phyloP scores from a whole-genome alignment of 2,113 vertebrate genomes.

The Embiotoca jacksoni region DNA sequence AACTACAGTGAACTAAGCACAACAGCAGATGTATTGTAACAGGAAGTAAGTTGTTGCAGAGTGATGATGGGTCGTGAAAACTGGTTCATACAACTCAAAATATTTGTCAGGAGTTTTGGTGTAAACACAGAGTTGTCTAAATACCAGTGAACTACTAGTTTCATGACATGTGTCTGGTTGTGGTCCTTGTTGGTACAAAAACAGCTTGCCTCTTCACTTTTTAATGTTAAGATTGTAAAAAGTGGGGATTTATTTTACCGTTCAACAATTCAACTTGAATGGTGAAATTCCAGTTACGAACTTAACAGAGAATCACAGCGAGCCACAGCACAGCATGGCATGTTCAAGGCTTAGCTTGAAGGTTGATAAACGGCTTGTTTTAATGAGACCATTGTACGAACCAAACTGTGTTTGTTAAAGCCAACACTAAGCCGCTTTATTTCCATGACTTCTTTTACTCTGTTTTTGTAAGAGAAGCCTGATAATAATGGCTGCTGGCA shows the following conservation, averaged over 20 bases:
- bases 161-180: too few species aligned
- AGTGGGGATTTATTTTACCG: not conserved
- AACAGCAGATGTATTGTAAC: too few species aligned
- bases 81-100: too few species aligned
- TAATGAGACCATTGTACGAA: constrained; percentile 17
- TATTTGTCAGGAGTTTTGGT: too few species aligned
- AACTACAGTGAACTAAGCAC: too few species aligned
- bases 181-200: too few species aligned
- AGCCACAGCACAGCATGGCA: not conserved
- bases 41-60: too few species aligned
- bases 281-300: constrained; percentile 19
- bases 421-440: not conserved
- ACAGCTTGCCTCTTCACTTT: not conserved
- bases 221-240: constrained; percentile 1
- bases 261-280: constrained; percentile 3
- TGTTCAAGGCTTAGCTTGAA: constrained; percentile 32
- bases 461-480: constrained; percentile 16
- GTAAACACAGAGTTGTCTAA: too few species aligned
- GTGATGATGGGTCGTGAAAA: too few species aligned
- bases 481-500: constrained; percentile 36
- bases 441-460: constrained; percentile 5
- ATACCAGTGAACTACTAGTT: too few species aligned
- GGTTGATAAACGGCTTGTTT: constrained; percentile 28
- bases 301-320: not conserved
- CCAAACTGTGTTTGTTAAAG: constrained; percentile 11